Base-by-base conservation (phyloP, 1,140 invertebrate genomes). In the Aphelinus certus region DNA sequence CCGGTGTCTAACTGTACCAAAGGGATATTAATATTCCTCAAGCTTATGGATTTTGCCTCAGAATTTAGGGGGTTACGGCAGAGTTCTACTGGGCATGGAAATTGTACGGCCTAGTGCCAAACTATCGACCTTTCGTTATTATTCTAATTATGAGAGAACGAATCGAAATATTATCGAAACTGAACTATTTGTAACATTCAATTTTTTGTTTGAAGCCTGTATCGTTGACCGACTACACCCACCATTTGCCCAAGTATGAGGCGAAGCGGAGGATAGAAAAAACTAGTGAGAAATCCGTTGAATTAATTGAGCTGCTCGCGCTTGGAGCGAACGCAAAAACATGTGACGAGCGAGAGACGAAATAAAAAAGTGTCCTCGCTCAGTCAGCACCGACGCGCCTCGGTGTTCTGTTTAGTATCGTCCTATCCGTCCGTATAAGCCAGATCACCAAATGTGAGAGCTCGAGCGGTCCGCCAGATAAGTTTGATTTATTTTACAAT, bases 401-500 rank as follows among this genome's bases (percentile, higher is more conserved):
- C 6, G 58, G 57, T 77, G 71, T 63, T 75, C 74, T 75, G 77
- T 76, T 79, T 71, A 75, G 68, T 76, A 73, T 69, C 74, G 64
- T 51, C 48, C 47, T 9, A 67, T 53, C 7, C n/a, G 3, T 63
- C 3, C 48, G 3, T 60, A 60, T 60, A 60, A 60, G 10, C 61
- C 69, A 71, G 75, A 65, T 71, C 73, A 75, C 77, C 81, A 80
- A 80, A 83, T 83, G 42, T 78, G 75, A 47, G 46, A 7, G 51
- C 55, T 81, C 78, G 79, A 81, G 81, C 81, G 78, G 78, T 68
- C 63, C 75, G 82, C 81, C 80, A 85, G 84, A 85, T 85, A 85
- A 85, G 80, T 84, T 81, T 84, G 84, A 86, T 85, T 85, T 85
- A 85, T 85, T 83, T 85, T 84, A 83, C 84, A 60, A 26, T 85